Evolutionary conservation across 2,113 vertebrate genomes (phyloP).

Genomic region (Dicerorhinus sumatrensis): DNA sequence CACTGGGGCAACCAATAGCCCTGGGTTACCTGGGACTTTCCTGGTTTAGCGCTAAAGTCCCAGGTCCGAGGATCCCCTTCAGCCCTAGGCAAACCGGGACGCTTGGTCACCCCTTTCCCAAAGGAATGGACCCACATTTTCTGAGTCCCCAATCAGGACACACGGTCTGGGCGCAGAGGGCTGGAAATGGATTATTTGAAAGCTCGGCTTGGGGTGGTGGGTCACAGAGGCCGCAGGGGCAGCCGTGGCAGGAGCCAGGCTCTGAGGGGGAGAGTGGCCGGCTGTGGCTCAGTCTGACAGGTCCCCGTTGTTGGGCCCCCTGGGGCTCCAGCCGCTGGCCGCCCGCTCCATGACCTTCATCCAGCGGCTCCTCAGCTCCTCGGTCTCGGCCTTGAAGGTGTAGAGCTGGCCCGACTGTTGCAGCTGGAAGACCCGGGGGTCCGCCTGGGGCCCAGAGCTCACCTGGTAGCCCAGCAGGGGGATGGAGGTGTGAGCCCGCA

Average conservation of each 20-base stretch:
- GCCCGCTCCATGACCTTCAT: conserved; percentile 78
- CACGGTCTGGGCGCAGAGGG: accelerated
- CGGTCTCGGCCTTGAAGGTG: conserved; percentile 84
- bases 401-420: conserved; percentile 85
- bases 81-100: accelerated
- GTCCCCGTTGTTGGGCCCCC: not conserved
- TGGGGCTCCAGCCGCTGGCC: conserved; percentile 28
- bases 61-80: accelerated
- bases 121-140: not conserved
- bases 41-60: not conserved
- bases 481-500: conserved; percentile 87
- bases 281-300: conserved; percentile 57
- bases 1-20: not conserved
- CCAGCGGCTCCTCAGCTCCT: conserved; percentile 86
- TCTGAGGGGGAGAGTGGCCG: accelerated
- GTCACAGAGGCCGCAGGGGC: not conserved
- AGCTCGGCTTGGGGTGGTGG: not conserved
- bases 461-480: conserved; percentile 88
- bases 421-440: conserved; percentile 85
- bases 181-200: not conserved
- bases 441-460: conserved; percentile 64
- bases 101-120: not conserved
- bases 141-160: not conserved
- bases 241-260: accelerated
- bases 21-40: not conserved